Base-by-base conservation (phyloP, 2,888 invertebrate species). In the Oligia fasciuncula region DNA sequence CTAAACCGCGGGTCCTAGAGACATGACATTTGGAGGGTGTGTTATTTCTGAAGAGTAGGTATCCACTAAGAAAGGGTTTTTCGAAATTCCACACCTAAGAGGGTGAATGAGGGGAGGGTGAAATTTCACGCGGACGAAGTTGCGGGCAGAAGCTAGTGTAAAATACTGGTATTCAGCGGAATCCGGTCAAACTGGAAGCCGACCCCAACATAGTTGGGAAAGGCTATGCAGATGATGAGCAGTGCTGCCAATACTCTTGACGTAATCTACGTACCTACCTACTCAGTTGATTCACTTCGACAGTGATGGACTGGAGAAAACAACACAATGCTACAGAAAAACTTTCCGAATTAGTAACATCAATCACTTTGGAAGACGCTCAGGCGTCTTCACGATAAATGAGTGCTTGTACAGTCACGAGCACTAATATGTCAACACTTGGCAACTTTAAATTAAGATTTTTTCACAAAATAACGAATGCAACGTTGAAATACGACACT, bases 341-440 rank as follows among this genome's bases (percentile, higher is more conserved):
- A 8, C 51, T 46, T 46, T 35, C 17, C 35, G 78, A 77, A 67
- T 77, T 65, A 66, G 14, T 19, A 49, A 67, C 54, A 77, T 78
- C 78, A 67, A 77, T 78, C 66, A 67, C 4, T 78, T 77, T 54
- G 74, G 46, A n/a, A 77, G 35, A 35, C 35, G 43, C 19, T 66
- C 77, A 78, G n/a, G 54, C 46, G 66, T 67, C 6, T 17, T n/a
- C 8, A 43, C n/a, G 78, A 46, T 77, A 77, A 77, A 77, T 46
- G 46, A 54, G n/a, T 4, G 14, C 43, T 65, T 29, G 29, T 29
- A 29, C 29, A 29, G 29, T 29, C 29, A 29, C 29, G 29, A 29
- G 29, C 29, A 29, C 29, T 29, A 29, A 29, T 29, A 29, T 29
- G 1, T 29, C 29, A 29, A 29, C 29, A 29, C 29, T 29, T 29